Base-by-base conservation (phyloP, 1,140 invertebrate species). In the Thaumatotibia leucotreta region DNA sequence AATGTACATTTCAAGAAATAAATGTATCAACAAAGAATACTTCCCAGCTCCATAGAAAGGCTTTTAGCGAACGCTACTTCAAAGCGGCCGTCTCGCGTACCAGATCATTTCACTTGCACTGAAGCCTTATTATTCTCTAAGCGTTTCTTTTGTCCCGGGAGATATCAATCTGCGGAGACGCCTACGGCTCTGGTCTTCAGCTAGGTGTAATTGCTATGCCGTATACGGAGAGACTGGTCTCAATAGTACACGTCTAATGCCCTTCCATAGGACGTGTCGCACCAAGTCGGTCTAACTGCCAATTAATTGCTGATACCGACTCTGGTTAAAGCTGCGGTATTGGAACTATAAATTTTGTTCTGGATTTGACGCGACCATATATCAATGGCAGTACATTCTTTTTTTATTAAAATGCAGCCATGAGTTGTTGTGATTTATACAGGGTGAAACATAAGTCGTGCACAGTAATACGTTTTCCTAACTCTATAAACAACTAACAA, bases 91-190 rank as follows among this genome's bases (percentile, higher is more conserved):
- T 71, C 67, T 73, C 66, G 69, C 71, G 70, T 66, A 67, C 70
- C 69, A 71, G 75, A 75, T 75, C 68, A 77, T 75, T 77, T 75
- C 75, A 73, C 75, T 75, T 75, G 52, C 70, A 66, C 68, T 63
- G 69, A 66, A 73, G 62, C 31, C 67, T 73, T 75, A 79, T 76
- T 79, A 79, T 79, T 78, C 76, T 70, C 66, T 54, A 58, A 70
- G 54, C 61, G 74, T 73, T 74, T 73, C 69, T 78, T 76, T 75
- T 79, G 66, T 70, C 69, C 45, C 65, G 54, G 63, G 64, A 74
- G 73, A 73, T 77, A 79, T 79, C 75, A 79, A 79, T 79, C 77
- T 77, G 54, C 73, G 71, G 71, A 62, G 70, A 79, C 67, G 77
- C 74, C 74, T 75, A 81, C 71, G 73, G 74, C 77, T 65, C 61